phyloP scores from a whole-genome alignment of 2,888 invertebrate genomes.

The Plutella xylostella region DNA sequence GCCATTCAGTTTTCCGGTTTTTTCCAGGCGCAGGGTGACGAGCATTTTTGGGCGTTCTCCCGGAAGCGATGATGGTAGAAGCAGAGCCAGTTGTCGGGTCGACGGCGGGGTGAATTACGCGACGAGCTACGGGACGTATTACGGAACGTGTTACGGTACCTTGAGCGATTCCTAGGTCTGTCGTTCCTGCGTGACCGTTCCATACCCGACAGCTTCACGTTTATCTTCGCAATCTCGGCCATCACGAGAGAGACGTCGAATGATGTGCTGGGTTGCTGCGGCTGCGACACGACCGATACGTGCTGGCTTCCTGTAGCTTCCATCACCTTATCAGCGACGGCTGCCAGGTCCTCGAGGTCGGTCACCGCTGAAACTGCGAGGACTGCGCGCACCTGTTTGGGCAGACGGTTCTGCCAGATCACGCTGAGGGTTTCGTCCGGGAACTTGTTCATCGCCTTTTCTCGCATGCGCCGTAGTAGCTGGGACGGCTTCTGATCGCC shows the following conservation, averaged over 20 bases:
- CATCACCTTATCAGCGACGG: slow-evolving; percentile 1
- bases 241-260: background rate
- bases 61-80: slow-evolving; percentile 6
- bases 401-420: background rate
- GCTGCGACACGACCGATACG: background rate
- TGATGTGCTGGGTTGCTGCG: background rate
- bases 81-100: too few relatives aligned
- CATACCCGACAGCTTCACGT: background rate
- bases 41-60: slow-evolving; percentile 1
- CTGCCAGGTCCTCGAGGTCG: background rate
- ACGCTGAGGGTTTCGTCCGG: background rate
- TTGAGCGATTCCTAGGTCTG: background rate
- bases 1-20: slow-evolving; percentile 1
- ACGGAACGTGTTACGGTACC: background rate
- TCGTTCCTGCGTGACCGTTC: background rate
- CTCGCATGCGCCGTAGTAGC: slow-evolving; percentile 1
- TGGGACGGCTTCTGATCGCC: slow-evolving; percentile 7
- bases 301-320: background rate
- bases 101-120: too few relatives aligned
- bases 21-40: background rate
- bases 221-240: background rate
- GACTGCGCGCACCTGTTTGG: background rate
- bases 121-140: too few relatives aligned
- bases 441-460: background rate
- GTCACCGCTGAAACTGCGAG: background rate